phyloP scores from a whole-genome alignment of 2,113 vertebrate species.

The Phaethornis superciliosus region DNA sequence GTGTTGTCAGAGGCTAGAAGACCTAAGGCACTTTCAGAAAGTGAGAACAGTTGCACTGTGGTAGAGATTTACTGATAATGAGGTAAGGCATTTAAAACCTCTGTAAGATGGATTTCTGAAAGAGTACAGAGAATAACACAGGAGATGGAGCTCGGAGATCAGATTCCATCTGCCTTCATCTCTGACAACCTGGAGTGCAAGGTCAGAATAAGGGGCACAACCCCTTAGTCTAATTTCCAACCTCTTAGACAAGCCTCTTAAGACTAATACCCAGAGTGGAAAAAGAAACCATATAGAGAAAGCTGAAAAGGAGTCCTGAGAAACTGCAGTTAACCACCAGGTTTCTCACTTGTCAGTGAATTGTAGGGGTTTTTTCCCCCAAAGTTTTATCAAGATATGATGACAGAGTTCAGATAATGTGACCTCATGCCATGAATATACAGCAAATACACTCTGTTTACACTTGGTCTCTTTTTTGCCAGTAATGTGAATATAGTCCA shows the following conservation, averaged over 20 bases:
- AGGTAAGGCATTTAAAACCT: neutral
- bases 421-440: neutral
- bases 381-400: neutral
- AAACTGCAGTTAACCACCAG: neutral
- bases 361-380: neutral
- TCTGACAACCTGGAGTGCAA: neutral
- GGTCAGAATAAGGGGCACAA: neutral
- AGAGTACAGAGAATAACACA: fast-evolving
- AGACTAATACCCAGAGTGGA: neutral
- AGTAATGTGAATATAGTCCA: neutral
- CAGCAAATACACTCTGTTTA: neutral
- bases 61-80: neutral
- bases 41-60: neutral
- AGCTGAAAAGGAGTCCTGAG: neutral
- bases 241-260: neutral
- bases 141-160: neutral
- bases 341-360: neutral
- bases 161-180: neutral
- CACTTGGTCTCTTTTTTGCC: neutral
- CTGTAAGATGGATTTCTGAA: neutral
- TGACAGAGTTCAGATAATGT: neutral
- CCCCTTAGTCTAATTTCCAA: neutral
- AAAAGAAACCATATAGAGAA: neutral
- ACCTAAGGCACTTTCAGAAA: constrained; percentile 3
- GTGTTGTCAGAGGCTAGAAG: neutral